Percentiles rank a stretch among this genome's conserved stretches.
These are phyloP conservation scores for Neopelma chrysocephalum DNA, from an alignment of 2,797 vertebrate genomes.

Conservation along the genomic window DNA sequence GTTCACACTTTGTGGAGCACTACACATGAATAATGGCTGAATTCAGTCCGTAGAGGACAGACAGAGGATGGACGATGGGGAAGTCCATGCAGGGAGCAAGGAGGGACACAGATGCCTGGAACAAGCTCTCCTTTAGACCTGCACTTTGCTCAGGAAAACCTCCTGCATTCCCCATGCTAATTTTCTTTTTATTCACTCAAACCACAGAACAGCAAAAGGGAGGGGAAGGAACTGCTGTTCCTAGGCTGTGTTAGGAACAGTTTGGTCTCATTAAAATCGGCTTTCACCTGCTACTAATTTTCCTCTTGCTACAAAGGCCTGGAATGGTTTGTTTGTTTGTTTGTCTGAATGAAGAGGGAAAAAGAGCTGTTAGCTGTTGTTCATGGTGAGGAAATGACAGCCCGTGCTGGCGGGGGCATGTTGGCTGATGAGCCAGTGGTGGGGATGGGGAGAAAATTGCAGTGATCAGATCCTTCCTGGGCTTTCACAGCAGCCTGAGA, in stretches of 20 bases:
- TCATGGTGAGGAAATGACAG: not conserved
- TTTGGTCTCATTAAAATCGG: constrained; percentile 53
- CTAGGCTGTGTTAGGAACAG: not conserved
- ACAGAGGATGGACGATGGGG: not conserved
- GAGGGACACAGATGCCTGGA: not conserved
- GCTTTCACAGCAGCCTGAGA: not conserved
- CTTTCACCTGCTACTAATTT: constrained; percentile 70
- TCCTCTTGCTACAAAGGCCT: constrained; percentile 20
- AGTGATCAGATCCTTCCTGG: not conserved
- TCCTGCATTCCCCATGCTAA: not conserved
- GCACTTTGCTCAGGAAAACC: not conserved
- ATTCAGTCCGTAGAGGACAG: rapidly evolving
- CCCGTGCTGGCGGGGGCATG: rapidly evolving
- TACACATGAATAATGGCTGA: not conserved
- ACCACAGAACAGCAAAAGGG: not conserved
- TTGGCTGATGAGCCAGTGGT: not conserved
- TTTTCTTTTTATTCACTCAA: not conserved
- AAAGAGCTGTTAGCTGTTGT: constrained; percentile 2
- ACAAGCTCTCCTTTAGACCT: not conserved
- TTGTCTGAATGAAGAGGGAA: not conserved
- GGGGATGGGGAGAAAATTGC: not conserved
- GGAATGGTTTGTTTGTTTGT: not conserved
- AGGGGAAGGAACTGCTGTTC: not conserved
- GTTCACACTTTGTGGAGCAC: not conserved
- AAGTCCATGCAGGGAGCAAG: not conserved